Percentiles rank a stretch among this genome's conserved stretches.
Conservation (phyloP, 1,140 invertebrate species). For the Pseudoatta argentina region DNA sequence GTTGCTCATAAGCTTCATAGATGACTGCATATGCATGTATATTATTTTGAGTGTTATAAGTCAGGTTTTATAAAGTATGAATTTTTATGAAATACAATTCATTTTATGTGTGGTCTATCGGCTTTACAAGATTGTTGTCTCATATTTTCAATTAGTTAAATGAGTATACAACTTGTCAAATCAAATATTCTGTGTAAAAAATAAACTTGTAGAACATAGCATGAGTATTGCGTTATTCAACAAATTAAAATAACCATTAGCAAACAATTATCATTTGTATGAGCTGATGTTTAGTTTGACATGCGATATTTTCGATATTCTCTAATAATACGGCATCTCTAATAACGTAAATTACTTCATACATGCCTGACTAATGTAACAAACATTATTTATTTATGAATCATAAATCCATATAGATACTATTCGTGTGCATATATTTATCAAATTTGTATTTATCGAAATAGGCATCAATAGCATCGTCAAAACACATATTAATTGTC, state of each 20-base stretch:
- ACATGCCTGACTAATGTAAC: slow-evolving; percentile 26
- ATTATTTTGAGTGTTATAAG: slow-evolving; percentile 8
- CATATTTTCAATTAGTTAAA: slow-evolving; percentile 9
- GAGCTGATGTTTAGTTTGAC: slow-evolving; percentile 7
- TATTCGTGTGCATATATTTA: slow-evolving; percentile 19
- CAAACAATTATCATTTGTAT: slow-evolving; percentile 17
- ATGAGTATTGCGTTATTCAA: slow-evolving; percentile 3
- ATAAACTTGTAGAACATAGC: slow-evolving; percentile 23
- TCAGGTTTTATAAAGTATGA: slow-evolving; percentile 21
- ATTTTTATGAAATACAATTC: neutral
- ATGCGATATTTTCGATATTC: slow-evolving; percentile 27
- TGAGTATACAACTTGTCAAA: neutral
- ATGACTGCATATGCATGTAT: slow-evolving; percentile 36
- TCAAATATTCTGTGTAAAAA: neutral
- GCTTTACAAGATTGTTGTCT: slow-evolving; percentile 7
- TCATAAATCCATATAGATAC: slow-evolving; percentile 34
- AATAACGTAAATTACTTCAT: slow-evolving; percentile 46
- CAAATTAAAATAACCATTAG: neutral
- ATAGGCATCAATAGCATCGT: slow-evolving; percentile 10
- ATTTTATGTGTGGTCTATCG: neutral
- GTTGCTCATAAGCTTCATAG: slow-evolving; percentile 32
- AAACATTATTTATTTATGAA: slow-evolving; percentile 55
- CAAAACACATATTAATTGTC: slow-evolving; percentile 14
- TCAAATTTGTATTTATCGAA: slow-evolving; percentile 19
- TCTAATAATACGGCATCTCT: slow-evolving; percentile 32